Base-by-base conservation (phyloP, 2,113 vertebrate species). In the Dipodomys stephensi region DNA sequence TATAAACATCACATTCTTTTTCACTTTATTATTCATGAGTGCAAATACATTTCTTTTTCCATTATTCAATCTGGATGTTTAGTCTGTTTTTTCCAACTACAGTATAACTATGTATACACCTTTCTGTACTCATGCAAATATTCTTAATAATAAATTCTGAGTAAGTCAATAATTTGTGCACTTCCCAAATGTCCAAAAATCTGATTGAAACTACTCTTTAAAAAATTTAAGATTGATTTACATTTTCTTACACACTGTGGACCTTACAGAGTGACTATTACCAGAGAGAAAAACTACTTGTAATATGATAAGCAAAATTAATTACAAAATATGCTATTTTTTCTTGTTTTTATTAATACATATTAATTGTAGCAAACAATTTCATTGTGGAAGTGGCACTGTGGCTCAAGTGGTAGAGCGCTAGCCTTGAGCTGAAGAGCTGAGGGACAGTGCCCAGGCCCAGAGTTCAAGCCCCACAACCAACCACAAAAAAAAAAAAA, bases 111-210 rank as follows among this genome's bases (percentile, higher is more conserved):
- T 62, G 12, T 27, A 22, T 22, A 28, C n/a, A 49, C n/a, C 23
- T 65, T 49, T 76, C 28, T 72, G n/a, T 11, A 30, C 15, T 69
- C 73, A 28, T 15, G 15, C 15, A 57, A n/a, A 3, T 46, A 81
- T 44, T 71, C 7, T 28, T 11, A 79, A 74, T 79, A 83, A 80
- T 49, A 46, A 87, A 84, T 81, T 57, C 11, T 57, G 74, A 53
- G 53, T 46, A 10, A 4, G 23, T 64, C 39, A 77, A 88, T 86
- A 25, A 87, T 1, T 53, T 60, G 1, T 82, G 23, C 3, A 53
- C 84, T 83, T 74, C 57, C 20, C 25, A 84, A 44, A 69, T 65
- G 85, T 84, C 6, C 19, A 64, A 93, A 88, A 83, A 78, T 83
- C 60, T 72, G 32, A 35, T 13, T 62, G 79, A 83, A 76, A 69